Conservation (phyloP, 1,140 invertebrate species). For the Musca domestica region DNA sequence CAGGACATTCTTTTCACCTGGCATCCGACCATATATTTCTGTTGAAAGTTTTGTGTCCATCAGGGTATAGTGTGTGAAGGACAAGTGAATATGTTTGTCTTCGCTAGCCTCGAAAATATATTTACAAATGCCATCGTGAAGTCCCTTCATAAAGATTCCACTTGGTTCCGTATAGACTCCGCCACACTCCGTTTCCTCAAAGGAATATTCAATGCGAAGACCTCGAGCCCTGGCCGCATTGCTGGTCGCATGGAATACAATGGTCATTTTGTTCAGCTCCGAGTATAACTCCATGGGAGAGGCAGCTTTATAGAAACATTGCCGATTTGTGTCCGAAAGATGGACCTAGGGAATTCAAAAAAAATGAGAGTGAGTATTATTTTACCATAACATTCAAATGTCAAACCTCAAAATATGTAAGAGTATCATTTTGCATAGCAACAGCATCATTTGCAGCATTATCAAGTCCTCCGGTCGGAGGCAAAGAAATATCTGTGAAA, state of each 20-base stretch:
- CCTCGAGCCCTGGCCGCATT: slow-evolving; percentile 57
- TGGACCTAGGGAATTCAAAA: slow-evolving; percentile 31
- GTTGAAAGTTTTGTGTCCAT: not conserved
- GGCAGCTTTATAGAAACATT: slow-evolving; percentile 30
- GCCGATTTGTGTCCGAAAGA: slow-evolving; percentile 27
- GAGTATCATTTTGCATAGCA: not conserved
- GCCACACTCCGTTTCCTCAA: slow-evolving; percentile 61
- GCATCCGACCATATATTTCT: slow-evolving; percentile 5
- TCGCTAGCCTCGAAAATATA: slow-evolving; percentile 74
- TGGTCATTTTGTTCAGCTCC: slow-evolving; percentile 68
- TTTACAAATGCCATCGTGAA: slow-evolving; percentile 56
- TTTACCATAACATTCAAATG: slow-evolving; percentile 56
- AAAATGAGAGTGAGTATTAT: slow-evolving; percentile 34
- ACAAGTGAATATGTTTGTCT: slow-evolving; percentile 67
- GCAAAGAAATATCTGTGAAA: slow-evolving; percentile 72
- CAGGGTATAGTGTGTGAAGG: slow-evolving; percentile 3
- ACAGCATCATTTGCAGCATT: not conserved
- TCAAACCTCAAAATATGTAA: slow-evolving; percentile 23
- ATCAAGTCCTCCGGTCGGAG: slow-evolving; percentile 41
- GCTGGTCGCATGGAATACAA: slow-evolving; percentile 63
- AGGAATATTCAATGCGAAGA: slow-evolving; percentile 58
- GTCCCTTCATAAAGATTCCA: slow-evolving; percentile 59
- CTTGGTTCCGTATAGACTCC: slow-evolving; percentile 61
- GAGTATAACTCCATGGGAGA: slow-evolving; percentile 56
- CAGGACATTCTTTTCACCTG: not conserved